Conservation (phyloP, 2,888 invertebrate genomes). For the Dione juno region DNA sequence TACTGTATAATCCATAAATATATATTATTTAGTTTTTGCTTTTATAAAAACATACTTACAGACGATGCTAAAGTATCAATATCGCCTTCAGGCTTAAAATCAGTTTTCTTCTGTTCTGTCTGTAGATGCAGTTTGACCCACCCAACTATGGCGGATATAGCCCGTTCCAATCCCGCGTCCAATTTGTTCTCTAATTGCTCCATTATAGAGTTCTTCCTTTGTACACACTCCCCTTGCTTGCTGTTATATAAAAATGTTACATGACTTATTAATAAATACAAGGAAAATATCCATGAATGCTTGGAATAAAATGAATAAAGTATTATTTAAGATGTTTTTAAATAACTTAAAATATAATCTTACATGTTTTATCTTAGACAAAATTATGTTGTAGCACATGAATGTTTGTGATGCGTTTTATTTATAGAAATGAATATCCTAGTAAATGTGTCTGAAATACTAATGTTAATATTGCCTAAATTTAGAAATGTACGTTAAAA, state of each 20-base stretch:
- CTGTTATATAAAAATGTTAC: conserved; percentile 60
- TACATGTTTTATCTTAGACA: no score
- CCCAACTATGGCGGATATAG: conserved; percentile 93
- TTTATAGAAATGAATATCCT: not conserved
- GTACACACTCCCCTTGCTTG: conserved; percentile 93
- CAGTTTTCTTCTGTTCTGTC: conserved; percentile 97
- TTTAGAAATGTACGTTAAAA: not conserved
- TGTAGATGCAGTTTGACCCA: conserved; percentile 96
- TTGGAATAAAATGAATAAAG: no score
- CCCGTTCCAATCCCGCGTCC: conserved; percentile 93
- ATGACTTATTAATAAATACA: not conserved
- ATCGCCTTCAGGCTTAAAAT: conserved; percentile 94
- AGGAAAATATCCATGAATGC: not conserved
- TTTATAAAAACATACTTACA: no score
- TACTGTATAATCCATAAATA: no score
- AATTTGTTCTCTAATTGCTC: conserved; percentile 96
- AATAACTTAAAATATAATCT: no score
- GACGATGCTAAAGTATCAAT: conserved; percentile 93
- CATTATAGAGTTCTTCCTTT: conserved; percentile 92
- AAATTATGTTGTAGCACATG: no score
- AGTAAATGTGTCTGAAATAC: no score
- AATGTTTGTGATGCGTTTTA: not conserved
- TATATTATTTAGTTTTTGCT: no score
- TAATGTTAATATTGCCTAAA: no score
- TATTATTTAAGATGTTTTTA: no score